phyloP scores from a whole-genome alignment of 2,888 invertebrate genomes.

The Gari tellinella region DNA sequence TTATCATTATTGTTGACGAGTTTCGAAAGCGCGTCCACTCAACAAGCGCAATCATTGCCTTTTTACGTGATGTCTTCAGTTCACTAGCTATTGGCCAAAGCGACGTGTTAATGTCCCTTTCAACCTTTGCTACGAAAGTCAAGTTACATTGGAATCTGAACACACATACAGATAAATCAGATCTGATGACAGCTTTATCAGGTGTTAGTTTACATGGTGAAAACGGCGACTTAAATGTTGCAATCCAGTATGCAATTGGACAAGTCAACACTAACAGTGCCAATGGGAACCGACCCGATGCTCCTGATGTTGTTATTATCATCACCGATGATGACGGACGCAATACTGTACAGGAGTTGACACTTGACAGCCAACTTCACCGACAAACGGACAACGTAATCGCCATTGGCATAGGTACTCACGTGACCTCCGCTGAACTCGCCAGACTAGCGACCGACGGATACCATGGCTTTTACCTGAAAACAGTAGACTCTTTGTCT shows the following conservation, averaged over 20 bases:
- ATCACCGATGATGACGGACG: slow-evolving; percentile 14
- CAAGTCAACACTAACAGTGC: neutral
- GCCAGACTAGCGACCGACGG: slow-evolving; percentile 13
- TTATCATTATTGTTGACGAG: slow-evolving; percentile 26
- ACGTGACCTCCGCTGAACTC: neutral
- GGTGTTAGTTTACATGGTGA: slow-evolving; percentile 9
- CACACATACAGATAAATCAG: neutral
- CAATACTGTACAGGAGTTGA: neutral
- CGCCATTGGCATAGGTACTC: slow-evolving; percentile 9
- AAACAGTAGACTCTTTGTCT: neutral
- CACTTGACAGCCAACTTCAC: slow-evolving; percentile 5
- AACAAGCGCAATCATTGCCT: neutral
- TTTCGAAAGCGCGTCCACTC: neutral
- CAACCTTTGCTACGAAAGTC: slow-evolving; percentile 5
- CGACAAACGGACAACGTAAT: slow-evolving; percentile 5
- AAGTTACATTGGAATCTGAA: slow-evolving; percentile 12
- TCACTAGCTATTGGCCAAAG: slow-evolving; percentile 4
- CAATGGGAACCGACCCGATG: slow-evolving; percentile 12
- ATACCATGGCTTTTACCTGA: slow-evolving; percentile 2
- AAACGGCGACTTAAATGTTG: slow-evolving; percentile 3
- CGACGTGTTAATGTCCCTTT: slow-evolving; percentile 19
- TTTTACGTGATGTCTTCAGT: slow-evolving; percentile 4
- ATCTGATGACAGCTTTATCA: slow-evolving; percentile 10
- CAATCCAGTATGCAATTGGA: slow-evolving; percentile 5
- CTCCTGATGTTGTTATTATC: slow-evolving; percentile 14